Evolutionary conservation across 1,140 invertebrate species (phyloP).

Genomic region (Wiebesia pumilae): DNA sequence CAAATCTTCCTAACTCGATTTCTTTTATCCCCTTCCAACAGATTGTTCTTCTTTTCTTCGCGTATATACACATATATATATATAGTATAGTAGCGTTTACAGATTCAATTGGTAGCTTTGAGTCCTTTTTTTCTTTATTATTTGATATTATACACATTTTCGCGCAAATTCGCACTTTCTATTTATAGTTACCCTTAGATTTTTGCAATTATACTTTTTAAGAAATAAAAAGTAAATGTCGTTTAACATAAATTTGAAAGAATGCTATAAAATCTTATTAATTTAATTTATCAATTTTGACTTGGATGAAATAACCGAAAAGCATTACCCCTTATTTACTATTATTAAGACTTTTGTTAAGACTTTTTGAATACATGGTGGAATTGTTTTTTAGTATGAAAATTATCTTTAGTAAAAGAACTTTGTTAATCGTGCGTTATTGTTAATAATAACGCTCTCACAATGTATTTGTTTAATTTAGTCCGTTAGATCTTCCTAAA

Average conservation of each 20-base stretch:
- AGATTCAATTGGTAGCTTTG: constrained; percentile 22
- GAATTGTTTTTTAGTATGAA: constrained; percentile 21
- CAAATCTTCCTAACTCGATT: constrained; percentile 69
- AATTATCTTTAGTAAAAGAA: neutral
- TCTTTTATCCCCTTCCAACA: constrained; percentile 46
- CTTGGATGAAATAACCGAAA: neutral
- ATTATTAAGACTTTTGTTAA: neutral
- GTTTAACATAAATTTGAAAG: neutral
- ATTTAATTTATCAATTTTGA: constrained; percentile 10
- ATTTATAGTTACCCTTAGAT: too few species aligned
- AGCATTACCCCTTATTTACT: neutral
- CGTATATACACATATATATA: neutral
- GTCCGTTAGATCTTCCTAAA: constrained; percentile 17
- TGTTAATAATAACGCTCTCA: neutral
- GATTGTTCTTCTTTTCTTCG: constrained; percentile 25
- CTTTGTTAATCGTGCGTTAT: too few species aligned
- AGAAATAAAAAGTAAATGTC: neutral
- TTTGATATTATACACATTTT: neutral
- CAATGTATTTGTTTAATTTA: neutral
- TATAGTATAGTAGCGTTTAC: constrained; percentile 13
- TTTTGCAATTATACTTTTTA: neutral
- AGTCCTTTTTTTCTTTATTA: neutral
- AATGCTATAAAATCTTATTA: neutral
- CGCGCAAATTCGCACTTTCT: neutral
- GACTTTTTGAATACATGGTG: neutral